phyloP scores from a whole-genome alignment of 2,797 vertebrate species.

The Orestias chungarensis region DNA sequence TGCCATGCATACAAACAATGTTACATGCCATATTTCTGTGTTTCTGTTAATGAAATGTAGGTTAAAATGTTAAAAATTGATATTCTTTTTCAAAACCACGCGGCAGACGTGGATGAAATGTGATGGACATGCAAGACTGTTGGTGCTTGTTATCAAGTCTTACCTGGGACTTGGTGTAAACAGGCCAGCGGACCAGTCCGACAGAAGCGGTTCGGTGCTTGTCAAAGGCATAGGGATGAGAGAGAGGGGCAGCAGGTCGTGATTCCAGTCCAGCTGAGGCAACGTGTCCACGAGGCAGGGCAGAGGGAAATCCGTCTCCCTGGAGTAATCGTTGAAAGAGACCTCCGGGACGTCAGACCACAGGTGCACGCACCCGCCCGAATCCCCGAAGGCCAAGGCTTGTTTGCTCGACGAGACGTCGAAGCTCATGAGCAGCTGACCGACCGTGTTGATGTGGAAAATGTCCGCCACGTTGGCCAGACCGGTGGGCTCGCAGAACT shows the following conservation, averaged over 20 bases:
- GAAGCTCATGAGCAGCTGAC: slow-evolving; percentile 96
- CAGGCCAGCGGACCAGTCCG: slow-evolving; percentile 88
- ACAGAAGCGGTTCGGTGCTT: slow-evolving; percentile 86
- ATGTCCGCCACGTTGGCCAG: slow-evolving; percentile 93
- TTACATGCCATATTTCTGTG: too few relatives aligned
- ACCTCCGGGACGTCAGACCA: slow-evolving; percentile 94
- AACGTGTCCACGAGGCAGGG: slow-evolving; percentile 94
- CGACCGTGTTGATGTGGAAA: slow-evolving; percentile 95
- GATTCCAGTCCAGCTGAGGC: slow-evolving; percentile 95
- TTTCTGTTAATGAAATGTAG: too few relatives aligned
- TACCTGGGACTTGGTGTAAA: slow-evolving; percentile 90
- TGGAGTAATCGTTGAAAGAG: slow-evolving; percentile 92
- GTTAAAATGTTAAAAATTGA: too few relatives aligned
- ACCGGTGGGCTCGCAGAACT: slow-evolving; percentile 98
- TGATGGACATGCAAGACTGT: not conserved
- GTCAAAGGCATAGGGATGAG: slow-evolving; percentile 93
- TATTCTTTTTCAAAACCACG: too few relatives aligned
- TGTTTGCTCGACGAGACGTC: slow-evolving; percentile 96
- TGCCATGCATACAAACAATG: too few relatives aligned
- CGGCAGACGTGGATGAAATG: not conserved
- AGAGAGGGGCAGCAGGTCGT: slow-evolving; percentile 93
- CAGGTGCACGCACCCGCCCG: slow-evolving; percentile 92
- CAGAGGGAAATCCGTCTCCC: slow-evolving; percentile 92
- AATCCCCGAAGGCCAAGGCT: slow-evolving; percentile 94
- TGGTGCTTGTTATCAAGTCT: not conserved